Evolutionary conservation across 1,140 invertebrate species (phyloP).

Genomic region (Caenorhabditis tropicalis): DNA sequence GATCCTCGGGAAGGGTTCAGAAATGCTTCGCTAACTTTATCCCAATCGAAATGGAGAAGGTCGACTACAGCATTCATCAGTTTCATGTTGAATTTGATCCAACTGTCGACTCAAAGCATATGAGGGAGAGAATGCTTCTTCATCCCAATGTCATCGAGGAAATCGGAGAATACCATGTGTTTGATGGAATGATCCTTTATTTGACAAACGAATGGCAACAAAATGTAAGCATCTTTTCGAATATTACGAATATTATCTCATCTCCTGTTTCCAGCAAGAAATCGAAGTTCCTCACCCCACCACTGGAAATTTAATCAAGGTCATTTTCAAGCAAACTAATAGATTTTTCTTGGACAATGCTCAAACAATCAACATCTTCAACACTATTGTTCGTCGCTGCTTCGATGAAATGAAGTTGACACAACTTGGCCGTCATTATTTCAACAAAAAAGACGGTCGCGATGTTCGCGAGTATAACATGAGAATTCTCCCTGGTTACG

Average conservation of each 20-base stretch:
- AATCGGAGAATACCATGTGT: background rate
- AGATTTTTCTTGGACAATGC: constrained; percentile 45
- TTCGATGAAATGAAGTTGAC: constrained; percentile 40
- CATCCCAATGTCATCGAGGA: background rate
- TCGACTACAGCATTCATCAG: constrained; percentile 32
- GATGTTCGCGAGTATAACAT: background rate
- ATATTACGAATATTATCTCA: background rate
- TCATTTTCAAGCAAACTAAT: constrained; percentile 46
- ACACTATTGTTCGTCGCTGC: constrained; percentile 45
- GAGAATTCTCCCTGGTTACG: constrained; percentile 44
- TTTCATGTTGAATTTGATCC: constrained; percentile 50
- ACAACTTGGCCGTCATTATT: constrained; percentile 50
- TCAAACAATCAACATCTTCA: constrained; percentile 57
- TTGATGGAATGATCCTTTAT: constrained; percentile 54
- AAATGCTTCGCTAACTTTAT: constrained; percentile 49
- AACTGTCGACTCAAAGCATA: constrained; percentile 40
- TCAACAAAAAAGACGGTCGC: constrained; percentile 3
- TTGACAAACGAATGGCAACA: constrained; percentile 19
- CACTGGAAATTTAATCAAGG: background rate
- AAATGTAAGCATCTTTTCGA: background rate
- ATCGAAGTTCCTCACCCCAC: constrained; percentile 30
- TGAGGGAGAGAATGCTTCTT: background rate
- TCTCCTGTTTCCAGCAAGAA: constrained; percentile 18
- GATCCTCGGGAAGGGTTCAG: constrained; percentile 7
- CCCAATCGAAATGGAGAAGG: constrained; percentile 13